Evolutionary conservation across 2,888 invertebrate genomes (phyloP), one percentile per base, ranked within the genome.

Genomic region (Urechis unicinctus): DNA sequence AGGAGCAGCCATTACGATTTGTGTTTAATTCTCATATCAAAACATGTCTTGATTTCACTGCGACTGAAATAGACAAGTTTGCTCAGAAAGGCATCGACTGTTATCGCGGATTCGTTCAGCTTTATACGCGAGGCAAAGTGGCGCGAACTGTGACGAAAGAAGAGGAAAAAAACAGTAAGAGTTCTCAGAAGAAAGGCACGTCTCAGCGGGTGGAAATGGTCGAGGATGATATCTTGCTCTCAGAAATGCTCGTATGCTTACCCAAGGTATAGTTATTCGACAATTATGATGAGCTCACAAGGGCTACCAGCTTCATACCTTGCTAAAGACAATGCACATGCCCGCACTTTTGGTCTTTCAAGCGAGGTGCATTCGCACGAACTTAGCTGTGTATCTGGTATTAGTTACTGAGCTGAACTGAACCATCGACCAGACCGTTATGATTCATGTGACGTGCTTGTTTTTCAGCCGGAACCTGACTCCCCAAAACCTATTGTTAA

Each of bases 181-280:
- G 17, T 36, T n/a, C n/a, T n/a, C n/a, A n/a, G n/a, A 36, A 36
- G 36, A 36, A 36, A 36, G 36, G 36, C 9, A n/a, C n/a, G n/a
- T 9, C 9, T 17, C 36, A 9, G 9, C 9, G 36, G 17, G 36
- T 36, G 36, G 53, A 29, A 1, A 29, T 49, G 44, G 50, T 42
- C 21, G 55, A 65, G 4, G 55, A 52, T 28, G 56, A 59, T 5
- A 52, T 64, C 0, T 51, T 72, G 28, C 57, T 72, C 31, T 52
- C 65, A 3, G 73, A 74, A 55, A 60, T 73, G 30, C 60, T 74
- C 2, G 63, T 72, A n/a, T 66, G 61, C 52, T 56, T 74, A 36
- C 72, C 73, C 4, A 73, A 73, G 68, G 73, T 72, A 59, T 44
- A 50, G 41, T n/a, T n/a, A n/a, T n/a, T n/a, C n/a, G n/a, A n/a